Percentiles rank a stretch among this genome's conserved stretches.
Conservation (phyloP, 2,113 vertebrate genomes). For the Seriola rivoliana region DNA sequence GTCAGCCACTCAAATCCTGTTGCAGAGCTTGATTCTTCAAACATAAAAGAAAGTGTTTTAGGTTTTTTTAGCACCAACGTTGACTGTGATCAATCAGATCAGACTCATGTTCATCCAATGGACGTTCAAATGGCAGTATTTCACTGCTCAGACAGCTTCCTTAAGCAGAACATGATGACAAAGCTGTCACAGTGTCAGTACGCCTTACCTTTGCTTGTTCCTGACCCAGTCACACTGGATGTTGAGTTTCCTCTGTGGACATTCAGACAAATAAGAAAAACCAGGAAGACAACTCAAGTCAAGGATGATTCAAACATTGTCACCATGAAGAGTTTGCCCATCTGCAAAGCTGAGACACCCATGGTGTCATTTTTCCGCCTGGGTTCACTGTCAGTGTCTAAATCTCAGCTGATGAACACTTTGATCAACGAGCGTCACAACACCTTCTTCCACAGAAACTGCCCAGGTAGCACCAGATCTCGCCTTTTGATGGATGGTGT, state of each 20-base stretch:
- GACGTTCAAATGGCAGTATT: conserved; percentile 86
- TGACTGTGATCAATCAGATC: background rate
- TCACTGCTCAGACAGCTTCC: conserved; percentile 83
- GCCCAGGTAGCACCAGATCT: conserved; percentile 75
- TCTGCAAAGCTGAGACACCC: conserved; percentile 74
- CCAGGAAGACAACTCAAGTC: conserved; percentile 70
- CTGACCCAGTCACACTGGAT: conserved; percentile 61
- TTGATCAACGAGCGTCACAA: conserved; percentile 75
- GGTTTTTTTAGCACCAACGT: background rate
- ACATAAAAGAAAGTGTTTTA: conserved; percentile 31
- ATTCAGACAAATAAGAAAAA: conserved; percentile 81
- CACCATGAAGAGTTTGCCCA: conserved; percentile 64
- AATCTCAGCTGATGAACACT: conserved; percentile 85
- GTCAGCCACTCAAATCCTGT: background rate
- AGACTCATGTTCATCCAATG: conserved; percentile 76
- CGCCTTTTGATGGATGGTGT: conserved; percentile 81
- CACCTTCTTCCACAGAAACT: conserved; percentile 83
- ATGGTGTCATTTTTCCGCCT: conserved; percentile 84
- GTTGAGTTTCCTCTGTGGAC: conserved; percentile 83
- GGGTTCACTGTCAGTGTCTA: conserved; percentile 82
- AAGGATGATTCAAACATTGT: background rate
- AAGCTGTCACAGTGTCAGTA: conserved; percentile 87
- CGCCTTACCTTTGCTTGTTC: conserved; percentile 84
- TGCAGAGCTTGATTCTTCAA: background rate
- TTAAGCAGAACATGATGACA: conserved; percentile 77